Conservation (phyloP, 2,113 vertebrate genomes). For the Phylloscopus whistleri region DNA sequence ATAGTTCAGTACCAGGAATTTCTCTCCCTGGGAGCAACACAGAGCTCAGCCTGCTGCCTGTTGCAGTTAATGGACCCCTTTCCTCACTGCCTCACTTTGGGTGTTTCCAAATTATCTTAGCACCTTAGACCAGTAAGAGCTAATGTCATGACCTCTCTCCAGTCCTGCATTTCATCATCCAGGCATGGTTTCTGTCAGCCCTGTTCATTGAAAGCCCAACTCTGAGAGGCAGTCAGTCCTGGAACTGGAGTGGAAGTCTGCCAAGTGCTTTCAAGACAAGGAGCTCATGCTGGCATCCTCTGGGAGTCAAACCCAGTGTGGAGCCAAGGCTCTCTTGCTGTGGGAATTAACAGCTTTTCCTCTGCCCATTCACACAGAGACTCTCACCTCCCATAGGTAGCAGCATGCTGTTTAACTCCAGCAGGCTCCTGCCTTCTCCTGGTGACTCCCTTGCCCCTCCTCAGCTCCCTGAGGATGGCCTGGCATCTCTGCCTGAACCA, state of each 20-base stretch:
- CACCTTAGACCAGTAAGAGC: neutral
- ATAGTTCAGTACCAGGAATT: neutral
- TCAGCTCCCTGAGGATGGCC: neutral
- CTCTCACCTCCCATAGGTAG: rapidly evolving
- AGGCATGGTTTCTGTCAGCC: neutral
- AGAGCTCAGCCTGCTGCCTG: neutral
- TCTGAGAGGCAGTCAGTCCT: neutral
- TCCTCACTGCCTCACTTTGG: neutral
- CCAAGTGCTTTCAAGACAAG: neutral
- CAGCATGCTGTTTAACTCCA: neutral
- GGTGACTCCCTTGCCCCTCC: neutral
- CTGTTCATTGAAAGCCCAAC: neutral
- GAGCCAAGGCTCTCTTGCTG: neutral
- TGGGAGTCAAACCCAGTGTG: neutral
- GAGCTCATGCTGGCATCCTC: neutral
- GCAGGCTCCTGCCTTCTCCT: neutral
- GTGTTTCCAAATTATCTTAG: neutral
- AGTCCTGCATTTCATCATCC: neutral
- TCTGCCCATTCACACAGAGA: neutral
- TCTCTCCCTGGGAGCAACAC: neutral
- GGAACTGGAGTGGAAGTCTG: neutral
- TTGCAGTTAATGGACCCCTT: neutral
- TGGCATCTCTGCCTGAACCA: neutral
- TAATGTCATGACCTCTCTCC: neutral
- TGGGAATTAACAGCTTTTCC: neutral